A percentile compares a stretch with the other conserved stretches of the same genome.
Evolutionary conservation across 2,113 vertebrate genomes (phyloP).

Genomic region (Neotragus pygmaeus): DNA sequence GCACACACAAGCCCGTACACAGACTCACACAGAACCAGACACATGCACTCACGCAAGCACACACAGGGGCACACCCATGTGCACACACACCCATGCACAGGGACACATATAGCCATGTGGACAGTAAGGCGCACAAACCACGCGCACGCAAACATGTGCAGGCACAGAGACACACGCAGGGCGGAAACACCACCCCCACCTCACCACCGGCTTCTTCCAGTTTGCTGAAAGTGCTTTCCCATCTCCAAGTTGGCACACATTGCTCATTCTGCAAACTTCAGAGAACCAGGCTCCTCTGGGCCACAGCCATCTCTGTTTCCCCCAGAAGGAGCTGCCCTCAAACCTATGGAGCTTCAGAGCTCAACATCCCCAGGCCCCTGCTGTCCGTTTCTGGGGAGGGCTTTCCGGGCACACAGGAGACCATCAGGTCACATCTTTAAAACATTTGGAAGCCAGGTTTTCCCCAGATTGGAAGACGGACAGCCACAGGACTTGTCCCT

Average conservation of each 20-base stretch:
- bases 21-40: background rate
- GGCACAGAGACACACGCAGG: background rate
- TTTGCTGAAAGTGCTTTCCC: background rate
- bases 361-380: rapidly evolving
- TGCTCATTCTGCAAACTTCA: background rate
- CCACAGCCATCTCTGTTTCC: background rate
- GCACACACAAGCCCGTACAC: background rate
- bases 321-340: rapidly evolving
- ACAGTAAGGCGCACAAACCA: background rate
- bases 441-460: background rate
- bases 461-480: rapidly evolving
- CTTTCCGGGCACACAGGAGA: background rate
- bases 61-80: background rate
- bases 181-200: background rate
- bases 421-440: background rate
- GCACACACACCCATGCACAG: rapidly evolving
- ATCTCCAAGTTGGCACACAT: background rate
- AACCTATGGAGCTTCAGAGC: background rate
- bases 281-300: background rate
- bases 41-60: background rate
- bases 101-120: too few relatives aligned
- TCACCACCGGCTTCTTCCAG: background rate
- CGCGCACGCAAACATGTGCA: rapidly evolving
- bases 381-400: background rate
- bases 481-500: rapidly evolving